Evolutionary conservation across 2,797 vertebrate species (phyloP), one percentile per base, ranked within the genome.

Genomic region (Chaetophractus vellerosus): DNA sequence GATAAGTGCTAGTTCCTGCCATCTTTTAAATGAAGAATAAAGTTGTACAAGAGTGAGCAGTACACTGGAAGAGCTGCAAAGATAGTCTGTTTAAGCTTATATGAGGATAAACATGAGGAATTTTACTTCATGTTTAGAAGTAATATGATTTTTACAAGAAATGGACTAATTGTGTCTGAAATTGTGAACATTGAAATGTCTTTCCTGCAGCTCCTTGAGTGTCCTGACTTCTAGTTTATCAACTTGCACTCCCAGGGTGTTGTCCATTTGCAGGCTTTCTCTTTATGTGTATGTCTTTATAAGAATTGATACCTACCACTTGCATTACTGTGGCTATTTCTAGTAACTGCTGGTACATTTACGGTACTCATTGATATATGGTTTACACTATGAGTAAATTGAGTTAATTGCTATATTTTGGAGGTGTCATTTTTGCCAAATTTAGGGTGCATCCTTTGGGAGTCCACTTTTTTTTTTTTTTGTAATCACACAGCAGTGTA

Each of bases 1-100:
- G 81, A 66, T 12, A 28, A 8, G 1, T 48, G 57, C 55, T 64
- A 36, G 19, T 81, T 88, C 31, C 38, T 71, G 82, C 21, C 38
- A 10, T 78, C n/a, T 95, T 96, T 79, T 92, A 95, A 97, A 91
- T 95, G 95, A 96, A 95, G 84, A 94, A 74, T 57, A 84, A 96
- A 91, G 59, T 76, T 26, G 81, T 26, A 23, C 69, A 91, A 72
- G 31, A 36, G 41, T 11, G 16, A 93, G 24, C 45, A 31, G 19
- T 23, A n/a, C 11, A 50, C 9, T 45, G 45, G 10, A 45, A 45
- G 45, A 45, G 45, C 45, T 84, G 21, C 64, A 50, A 68, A 68
- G 50, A 83, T 8, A 50, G 21, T 18, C 55, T 82, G 10, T 88
- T 18, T 85, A 48, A 83, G 63, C 76, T 89, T 41, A 38, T 50